These are phyloP conservation scores for Melinaea menophilus DNA, from an alignment of 2,888 invertebrate species.

Conservation along the genomic window DNA sequence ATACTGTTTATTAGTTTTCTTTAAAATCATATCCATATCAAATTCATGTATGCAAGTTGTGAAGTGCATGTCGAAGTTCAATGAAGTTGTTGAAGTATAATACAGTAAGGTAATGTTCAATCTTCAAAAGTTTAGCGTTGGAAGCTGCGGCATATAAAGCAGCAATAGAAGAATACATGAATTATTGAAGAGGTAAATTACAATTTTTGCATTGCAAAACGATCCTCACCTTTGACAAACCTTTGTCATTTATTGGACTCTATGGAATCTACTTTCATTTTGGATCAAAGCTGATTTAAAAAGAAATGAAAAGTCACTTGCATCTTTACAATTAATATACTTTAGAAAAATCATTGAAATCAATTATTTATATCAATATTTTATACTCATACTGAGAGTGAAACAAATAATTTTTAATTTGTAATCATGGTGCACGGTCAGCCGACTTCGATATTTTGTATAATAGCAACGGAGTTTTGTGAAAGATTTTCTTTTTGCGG, in stretches of 20 bases:
- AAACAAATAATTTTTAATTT: slow-evolving; percentile 9
- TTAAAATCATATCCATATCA: too few relatives aligned
- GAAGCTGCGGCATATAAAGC: too few relatives aligned
- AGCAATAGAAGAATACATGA: neutral
- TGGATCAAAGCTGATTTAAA: neutral
- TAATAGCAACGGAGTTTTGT: slow-evolving; percentile 90
- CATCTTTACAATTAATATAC: neutral
- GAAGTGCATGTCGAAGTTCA: too few relatives aligned
- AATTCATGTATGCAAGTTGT: too few relatives aligned
- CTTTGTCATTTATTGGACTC: neutral
- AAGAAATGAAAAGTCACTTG: slow-evolving; percentile 4
- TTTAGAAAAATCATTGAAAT: too few relatives aligned
- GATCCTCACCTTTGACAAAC: neutral
- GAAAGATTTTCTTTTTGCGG: slow-evolving; percentile 92
- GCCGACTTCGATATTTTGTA: slow-evolving; percentile 86
- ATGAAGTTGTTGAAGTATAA: too few relatives aligned
- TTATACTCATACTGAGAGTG: neutral
- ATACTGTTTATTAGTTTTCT: too few relatives aligned
- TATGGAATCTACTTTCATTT: neutral
- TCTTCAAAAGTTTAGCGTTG: too few relatives aligned
- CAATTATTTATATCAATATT: too few relatives aligned
- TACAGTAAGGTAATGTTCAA: too few relatives aligned
- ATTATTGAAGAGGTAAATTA: neutral
- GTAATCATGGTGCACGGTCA: slow-evolving; percentile 58
- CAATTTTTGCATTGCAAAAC: neutral